Evolutionary conservation across 2,113 vertebrate species (phyloP).

Genomic region (Neodon shergylaensis): DNA sequence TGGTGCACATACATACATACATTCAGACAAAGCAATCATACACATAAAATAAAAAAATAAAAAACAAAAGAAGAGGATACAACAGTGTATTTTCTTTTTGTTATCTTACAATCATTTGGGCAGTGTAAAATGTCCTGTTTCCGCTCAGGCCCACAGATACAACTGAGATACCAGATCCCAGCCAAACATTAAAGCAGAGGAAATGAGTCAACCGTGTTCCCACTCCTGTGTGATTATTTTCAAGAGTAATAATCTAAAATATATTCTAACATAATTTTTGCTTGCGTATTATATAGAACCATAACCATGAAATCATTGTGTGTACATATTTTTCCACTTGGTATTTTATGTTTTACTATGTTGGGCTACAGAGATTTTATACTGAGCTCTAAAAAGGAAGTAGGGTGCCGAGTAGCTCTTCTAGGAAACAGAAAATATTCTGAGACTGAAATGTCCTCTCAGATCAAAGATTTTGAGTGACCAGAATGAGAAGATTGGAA

Average conservation of each 20-base stretch:
- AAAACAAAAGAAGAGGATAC: neutral
- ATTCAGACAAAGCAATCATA: neutral
- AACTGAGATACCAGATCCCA: neutral
- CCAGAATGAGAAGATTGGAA: neutral
- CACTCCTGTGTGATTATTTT: neutral
- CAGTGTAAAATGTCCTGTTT: neutral
- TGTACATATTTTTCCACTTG: neutral
- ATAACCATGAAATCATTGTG: neutral
- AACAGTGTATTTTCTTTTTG: neutral
- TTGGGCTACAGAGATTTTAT: slow-evolving; percentile 10
- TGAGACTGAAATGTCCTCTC: slow-evolving; percentile 20
- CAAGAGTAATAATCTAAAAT: neutral
- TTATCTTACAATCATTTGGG: neutral
- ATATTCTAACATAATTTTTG: neutral
- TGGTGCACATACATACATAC: neutral
- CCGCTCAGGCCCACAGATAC: neutral
- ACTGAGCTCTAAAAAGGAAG: neutral
- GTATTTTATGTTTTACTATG: neutral
- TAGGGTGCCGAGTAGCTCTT: neutral
- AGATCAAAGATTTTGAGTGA: slow-evolving; percentile 40
- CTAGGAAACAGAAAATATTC: slow-evolving; percentile 24
- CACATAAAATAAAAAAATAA: neutral
- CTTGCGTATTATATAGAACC: neutral
- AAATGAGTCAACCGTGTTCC: neutral
- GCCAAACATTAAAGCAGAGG: slow-evolving; percentile 54